Conservation (phyloP, 2,888 invertebrate species). For the Eupithecia tripunctaria region DNA sequence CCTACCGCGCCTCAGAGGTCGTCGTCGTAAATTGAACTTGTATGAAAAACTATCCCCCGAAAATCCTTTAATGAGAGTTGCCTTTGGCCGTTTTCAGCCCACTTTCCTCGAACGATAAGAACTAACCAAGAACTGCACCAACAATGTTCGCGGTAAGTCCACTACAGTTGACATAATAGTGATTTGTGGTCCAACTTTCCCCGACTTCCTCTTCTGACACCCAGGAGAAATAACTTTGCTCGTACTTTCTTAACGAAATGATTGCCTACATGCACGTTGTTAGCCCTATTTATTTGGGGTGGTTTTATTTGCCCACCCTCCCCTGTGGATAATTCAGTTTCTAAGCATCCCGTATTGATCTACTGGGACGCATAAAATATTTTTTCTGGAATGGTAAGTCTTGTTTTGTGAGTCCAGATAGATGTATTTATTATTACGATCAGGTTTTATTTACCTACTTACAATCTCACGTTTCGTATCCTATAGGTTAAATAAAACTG, state of each 20-base stretch:
- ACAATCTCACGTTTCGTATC: not conserved
- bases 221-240: conserved; percentile 77
- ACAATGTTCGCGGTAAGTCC: conserved; percentile 52
- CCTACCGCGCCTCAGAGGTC: too few relatives aligned
- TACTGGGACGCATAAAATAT: conserved; percentile 77
- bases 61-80: not conserved
- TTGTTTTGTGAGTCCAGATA: conserved; percentile 46
- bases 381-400: conserved; percentile 57
- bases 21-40: too few relatives aligned
- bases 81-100: not conserved
- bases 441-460: not conserved
- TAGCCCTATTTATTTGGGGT: conserved; percentile 80
- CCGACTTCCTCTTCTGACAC: conserved; percentile 60
- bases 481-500: too few relatives aligned
- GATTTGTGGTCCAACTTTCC: conserved; percentile 70
- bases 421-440: conserved; percentile 35
- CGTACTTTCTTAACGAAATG: conserved; percentile 82
- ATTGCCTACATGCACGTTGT: conserved; percentile 82
- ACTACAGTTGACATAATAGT: conserved; percentile 73
- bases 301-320: conserved; percentile 79
- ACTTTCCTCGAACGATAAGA: conserved; percentile 39
- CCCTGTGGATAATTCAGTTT: conserved; percentile 81
- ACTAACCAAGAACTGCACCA: conserved; percentile 48
- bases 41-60: not conserved
- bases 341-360: conserved; percentile 79